Percentiles rank a stretch among this genome's conserved stretches.
phyloP scores from a whole-genome alignment of 2,113 vertebrate species.

The Salvelinus sp. region DNA sequence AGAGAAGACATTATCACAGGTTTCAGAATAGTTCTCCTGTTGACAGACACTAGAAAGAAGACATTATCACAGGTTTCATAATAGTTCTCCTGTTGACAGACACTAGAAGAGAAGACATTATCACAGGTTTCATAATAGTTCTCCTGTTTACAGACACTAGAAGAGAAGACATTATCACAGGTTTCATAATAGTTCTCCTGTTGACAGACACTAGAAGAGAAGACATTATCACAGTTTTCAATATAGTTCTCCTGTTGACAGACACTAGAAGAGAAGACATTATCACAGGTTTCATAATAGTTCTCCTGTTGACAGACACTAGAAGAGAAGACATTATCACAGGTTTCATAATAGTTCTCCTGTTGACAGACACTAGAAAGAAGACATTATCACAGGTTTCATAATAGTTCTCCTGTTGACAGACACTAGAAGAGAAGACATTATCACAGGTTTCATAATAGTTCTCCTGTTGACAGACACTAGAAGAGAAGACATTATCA shows the following conservation, averaged over 20 bases:
- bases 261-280: conserved; percentile 57
- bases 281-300: conserved; percentile 46
- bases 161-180: conserved; percentile 54
- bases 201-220: conserved; percentile 41
- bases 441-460: conserved; percentile 51
- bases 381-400: conserved; percentile 55
- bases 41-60: conserved; percentile 41
- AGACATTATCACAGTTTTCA: conserved; percentile 55
- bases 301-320: conserved; percentile 46
- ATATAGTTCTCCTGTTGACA: conserved; percentile 41
- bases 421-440: conserved; percentile 50
- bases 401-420: conserved; percentile 40
- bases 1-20: conserved; percentile 53
- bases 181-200: conserved; percentile 43
- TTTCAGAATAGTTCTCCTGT: conserved; percentile 44
- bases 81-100: conserved; percentile 36
- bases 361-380: conserved; percentile 44
- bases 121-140: conserved; percentile 41
- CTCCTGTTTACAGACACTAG: conserved; percentile 44
- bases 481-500: conserved; percentile 62
- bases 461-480: conserved; percentile 39
- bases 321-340: conserved; percentile 58
- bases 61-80: conserved; percentile 55
- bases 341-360: conserved; percentile 35
- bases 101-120: conserved; percentile 61